A percentile compares a stretch with the other conserved stretches of the same genome.
These are phyloP conservation scores for Campoplex nolae DNA, from an alignment of 2,888 invertebrate species.

Conservation along the genomic window DNA sequence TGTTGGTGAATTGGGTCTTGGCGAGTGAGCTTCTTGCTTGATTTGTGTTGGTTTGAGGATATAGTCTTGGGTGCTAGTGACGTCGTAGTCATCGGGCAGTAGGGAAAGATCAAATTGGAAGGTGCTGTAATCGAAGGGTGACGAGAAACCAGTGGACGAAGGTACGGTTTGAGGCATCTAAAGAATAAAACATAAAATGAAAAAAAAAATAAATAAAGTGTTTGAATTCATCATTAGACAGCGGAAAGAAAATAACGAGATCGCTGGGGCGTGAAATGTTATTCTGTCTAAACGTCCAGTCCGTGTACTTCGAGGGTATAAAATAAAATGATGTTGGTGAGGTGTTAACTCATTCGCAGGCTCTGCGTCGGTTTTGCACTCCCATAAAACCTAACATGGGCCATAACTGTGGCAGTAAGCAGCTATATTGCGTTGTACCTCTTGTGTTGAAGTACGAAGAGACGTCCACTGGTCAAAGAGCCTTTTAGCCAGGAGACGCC, in stretches of 20 bases:
- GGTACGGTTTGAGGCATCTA: constrained; percentile 95
- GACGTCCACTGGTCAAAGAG: constrained; percentile 38
- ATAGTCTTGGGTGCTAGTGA: constrained; percentile 79
- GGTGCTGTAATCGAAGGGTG: constrained; percentile 89
- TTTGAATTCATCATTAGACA: constrained; percentile 23
- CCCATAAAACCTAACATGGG: constrained; percentile 56
- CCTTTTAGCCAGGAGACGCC: constrained; percentile 47
- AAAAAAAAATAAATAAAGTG: constrained; percentile 71
- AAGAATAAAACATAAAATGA: constrained; percentile 77
- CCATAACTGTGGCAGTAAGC: constrained; percentile 52
- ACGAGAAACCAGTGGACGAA: constrained; percentile 89
- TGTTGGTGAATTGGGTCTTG: constrained; percentile 80
- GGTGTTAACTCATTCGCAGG: constrained; percentile 60
- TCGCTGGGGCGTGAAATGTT: constrained; percentile 27
- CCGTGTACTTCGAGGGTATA: constrained; percentile 10
- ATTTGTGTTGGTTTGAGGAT: constrained; percentile 84
- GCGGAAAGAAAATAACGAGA: not conserved
- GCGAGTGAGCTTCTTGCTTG: constrained; percentile 86
- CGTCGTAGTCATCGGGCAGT: constrained; percentile 86
- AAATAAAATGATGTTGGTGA: constrained; percentile 43
- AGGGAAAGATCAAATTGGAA: constrained; percentile 91
- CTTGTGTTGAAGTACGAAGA: constrained; percentile 4
- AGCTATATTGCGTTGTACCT: constrained; percentile 13
- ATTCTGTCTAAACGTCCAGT: constrained; percentile 21
- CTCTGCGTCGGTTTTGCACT: constrained; percentile 56